Conservation (phyloP, 1,140 invertebrate species). For the Pomacea maculata region DNA sequence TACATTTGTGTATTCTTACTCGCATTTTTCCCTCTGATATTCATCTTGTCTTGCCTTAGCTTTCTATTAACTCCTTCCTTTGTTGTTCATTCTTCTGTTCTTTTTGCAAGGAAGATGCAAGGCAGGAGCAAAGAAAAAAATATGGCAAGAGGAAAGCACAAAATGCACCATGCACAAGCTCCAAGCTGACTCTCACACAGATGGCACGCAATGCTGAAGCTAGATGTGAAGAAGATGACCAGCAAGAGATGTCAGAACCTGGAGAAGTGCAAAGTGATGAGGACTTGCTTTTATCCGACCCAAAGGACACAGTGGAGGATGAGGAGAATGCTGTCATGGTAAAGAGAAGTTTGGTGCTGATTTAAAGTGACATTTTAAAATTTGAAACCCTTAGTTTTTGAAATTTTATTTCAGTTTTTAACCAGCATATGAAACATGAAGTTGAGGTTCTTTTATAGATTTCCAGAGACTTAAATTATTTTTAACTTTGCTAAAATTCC, state of each 20-base stretch:
- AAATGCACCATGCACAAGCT: not conserved
- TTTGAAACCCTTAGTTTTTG: not conserved
- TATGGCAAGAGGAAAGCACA: not conserved
- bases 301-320: not conserved
- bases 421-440: too few species aligned
- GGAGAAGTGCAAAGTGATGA: constrained; percentile 29
- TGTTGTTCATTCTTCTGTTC: not conserved
- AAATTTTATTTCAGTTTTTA: too few species aligned
- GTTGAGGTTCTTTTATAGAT: too few species aligned
- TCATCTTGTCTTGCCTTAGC: too few species aligned
- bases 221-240: constrained; percentile 14
- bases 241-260: constrained; percentile 17
- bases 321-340: not conserved
- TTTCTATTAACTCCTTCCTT: too few species aligned
- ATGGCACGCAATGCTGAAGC: constrained; percentile 2
- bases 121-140: constrained; percentile 19
- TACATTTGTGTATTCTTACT: too few species aligned
- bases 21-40: too few species aligned
- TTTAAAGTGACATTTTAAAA: not conserved
- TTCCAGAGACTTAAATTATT: too few species aligned
- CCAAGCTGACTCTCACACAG: constrained; percentile 19
- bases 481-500: too few species aligned
- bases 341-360: not conserved
- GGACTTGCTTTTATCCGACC: not conserved
- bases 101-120: not conserved